These are phyloP conservation scores for Acleris literana DNA, from an alignment of 2,888 invertebrate genomes.

Conservation along the genomic window DNA sequence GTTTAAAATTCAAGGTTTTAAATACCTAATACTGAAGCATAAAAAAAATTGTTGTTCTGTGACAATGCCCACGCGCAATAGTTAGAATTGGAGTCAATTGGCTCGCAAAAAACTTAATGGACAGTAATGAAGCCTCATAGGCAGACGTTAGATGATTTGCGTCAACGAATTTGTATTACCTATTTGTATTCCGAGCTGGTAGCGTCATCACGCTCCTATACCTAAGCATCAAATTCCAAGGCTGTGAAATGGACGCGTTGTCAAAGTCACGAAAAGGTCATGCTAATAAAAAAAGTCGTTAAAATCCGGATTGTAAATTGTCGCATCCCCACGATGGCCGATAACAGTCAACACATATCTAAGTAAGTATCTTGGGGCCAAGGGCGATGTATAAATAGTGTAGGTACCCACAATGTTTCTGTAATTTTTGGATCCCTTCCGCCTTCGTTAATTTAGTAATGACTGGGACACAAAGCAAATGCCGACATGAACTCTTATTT, in stretches of 20 bases:
- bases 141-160: slow-evolving; percentile 61
- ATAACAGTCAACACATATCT: neutral
- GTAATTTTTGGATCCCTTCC: too few species aligned
- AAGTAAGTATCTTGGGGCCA: neutral
- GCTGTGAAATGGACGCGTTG: slow-evolving; percentile 32
- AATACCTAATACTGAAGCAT: slow-evolving; percentile 1
- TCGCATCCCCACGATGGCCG: neutral
- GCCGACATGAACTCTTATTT: too few species aligned
- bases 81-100: slow-evolving; percentile 71
- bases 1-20: too few species aligned
- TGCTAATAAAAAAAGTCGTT: slow-evolving; percentile 20
- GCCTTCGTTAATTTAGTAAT: too few species aligned
- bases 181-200: slow-evolving; percentile 45
- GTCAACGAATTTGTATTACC: slow-evolving; percentile 57
- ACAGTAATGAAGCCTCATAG: slow-evolving; percentile 69
- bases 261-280: slow-evolving; percentile 32
- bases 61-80: slow-evolving; percentile 59
- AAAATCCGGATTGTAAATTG: slow-evolving; percentile 13
- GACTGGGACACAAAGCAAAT: too few species aligned
- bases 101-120: slow-evolving; percentile 68
- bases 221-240: slow-evolving; percentile 41
- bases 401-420: too few species aligned
- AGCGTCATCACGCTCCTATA: slow-evolving; percentile 50
- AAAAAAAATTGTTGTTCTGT: slow-evolving; percentile 33
- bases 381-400: neutral